These are phyloP conservation scores for Gallinago undulata DNA, from an alignment of 2,113 vertebrate genomes.

Conservation along the genomic window DNA sequence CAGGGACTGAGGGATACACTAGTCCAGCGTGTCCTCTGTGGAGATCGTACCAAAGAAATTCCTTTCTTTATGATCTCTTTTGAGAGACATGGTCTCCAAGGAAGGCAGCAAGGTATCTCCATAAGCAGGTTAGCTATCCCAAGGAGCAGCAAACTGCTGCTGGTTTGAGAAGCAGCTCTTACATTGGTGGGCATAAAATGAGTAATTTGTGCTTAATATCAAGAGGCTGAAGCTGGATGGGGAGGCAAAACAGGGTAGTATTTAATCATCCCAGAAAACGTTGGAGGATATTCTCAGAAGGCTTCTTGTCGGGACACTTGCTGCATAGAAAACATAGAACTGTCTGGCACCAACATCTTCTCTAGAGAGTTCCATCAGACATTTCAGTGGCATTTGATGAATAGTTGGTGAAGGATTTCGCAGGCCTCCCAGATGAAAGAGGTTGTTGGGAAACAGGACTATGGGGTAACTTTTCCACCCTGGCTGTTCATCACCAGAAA, in stretches of 20 bases:
- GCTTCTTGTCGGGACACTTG: not conserved
- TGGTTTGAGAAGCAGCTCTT: not conserved
- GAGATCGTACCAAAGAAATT: not conserved
- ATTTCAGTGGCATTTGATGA: constrained; percentile 17
- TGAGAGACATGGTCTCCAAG: not conserved
- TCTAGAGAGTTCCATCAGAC: constrained; percentile 10
- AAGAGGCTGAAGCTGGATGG: not conserved
- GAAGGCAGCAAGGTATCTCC: not conserved
- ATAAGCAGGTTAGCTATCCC: not conserved
- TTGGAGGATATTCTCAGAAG: constrained; percentile 27
- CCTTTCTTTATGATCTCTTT: not conserved
- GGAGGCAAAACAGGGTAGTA: not conserved
- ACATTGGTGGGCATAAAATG: not conserved
- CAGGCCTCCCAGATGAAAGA: not conserved
- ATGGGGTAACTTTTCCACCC: not conserved
- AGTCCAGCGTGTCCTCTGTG: not conserved
- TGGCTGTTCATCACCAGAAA: constrained; percentile 18
- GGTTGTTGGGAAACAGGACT: constrained; percentile 16
- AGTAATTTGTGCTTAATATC: not conserved
- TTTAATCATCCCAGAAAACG: constrained; percentile 25
- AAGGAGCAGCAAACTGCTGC: not conserved
- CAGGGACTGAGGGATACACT: not conserved
- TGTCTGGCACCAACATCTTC: not conserved
- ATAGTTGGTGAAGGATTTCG: not conserved
- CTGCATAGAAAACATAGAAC: constrained; percentile 3